phyloP scores from a whole-genome alignment of 1,140 invertebrate genomes.

The Zaprionus capensis region DNA sequence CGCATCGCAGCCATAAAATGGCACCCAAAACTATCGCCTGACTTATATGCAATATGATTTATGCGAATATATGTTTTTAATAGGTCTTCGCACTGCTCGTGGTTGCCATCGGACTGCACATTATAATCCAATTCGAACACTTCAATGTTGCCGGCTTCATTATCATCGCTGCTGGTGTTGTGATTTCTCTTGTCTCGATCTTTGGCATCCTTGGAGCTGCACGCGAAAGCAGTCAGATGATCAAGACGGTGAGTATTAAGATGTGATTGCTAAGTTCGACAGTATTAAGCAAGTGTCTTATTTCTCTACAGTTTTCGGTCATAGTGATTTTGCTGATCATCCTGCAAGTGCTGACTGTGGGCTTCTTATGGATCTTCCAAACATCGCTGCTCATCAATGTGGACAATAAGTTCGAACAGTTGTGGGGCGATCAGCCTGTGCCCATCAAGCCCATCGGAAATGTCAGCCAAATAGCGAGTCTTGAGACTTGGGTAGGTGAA shows the following conservation, averaged over 20 bases:
- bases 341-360: constrained; percentile 61
- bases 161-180: constrained; percentile 61
- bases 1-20: not conserved
- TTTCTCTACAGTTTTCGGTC: constrained; percentile 53
- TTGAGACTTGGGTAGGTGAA: constrained; percentile 70
- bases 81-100: constrained; percentile 68
- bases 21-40: not conserved
- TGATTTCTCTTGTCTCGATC: constrained; percentile 51
- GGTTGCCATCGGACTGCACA: constrained; percentile 62
- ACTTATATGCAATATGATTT: constrained; percentile 9
- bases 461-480: constrained; percentile 69
- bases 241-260: constrained; percentile 57
- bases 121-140: constrained; percentile 69
- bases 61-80: constrained; percentile 30
- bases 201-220: constrained; percentile 68
- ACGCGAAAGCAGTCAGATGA: constrained; percentile 71
- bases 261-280: not conserved
- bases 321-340: constrained; percentile 63
- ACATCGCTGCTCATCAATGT: constrained; percentile 73
- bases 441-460: constrained; percentile 74
- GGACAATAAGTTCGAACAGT: constrained; percentile 69
- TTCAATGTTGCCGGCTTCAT: constrained; percentile 68
- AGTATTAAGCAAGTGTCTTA: not conserved
- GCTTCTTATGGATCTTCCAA: constrained; percentile 76
- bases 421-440: constrained; percentile 72